Evolutionary conservation across 2,113 vertebrate species (phyloP).

Genomic region (Chionomys nivalis): DNA sequence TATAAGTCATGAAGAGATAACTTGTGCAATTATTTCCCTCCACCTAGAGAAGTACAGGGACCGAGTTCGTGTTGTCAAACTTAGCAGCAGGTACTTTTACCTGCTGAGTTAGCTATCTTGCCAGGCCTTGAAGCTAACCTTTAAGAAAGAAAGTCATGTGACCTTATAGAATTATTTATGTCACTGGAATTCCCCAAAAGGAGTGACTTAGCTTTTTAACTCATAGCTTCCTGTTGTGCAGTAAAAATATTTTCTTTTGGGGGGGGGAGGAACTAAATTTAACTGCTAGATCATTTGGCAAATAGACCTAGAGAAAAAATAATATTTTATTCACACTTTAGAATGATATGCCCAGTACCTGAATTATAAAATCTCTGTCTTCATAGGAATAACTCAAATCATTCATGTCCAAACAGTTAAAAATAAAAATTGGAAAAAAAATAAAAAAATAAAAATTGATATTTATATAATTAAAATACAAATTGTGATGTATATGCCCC

Average conservation of each 20-base stretch:
- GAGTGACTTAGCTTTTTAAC: not conserved
- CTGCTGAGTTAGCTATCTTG: not conserved
- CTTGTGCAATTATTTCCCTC: not conserved
- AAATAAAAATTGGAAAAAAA: slow-evolving; percentile 19
- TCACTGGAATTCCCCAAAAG: not conserved
- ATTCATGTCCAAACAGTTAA: not conserved
- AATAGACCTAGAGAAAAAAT: slow-evolving; percentile 5
- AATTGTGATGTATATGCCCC: not conserved
- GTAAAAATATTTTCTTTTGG: slow-evolving; percentile 36
- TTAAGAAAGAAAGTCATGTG: slow-evolving; percentile 15
- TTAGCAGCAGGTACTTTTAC: not conserved
- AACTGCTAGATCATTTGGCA: slow-evolving; percentile 36
- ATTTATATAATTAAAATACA: slow-evolving; percentile 56
- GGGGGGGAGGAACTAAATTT: no score
- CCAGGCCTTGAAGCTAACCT: not conserved
- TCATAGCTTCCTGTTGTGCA: not conserved
- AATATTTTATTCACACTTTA: slow-evolving; percentile 41
- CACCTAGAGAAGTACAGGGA: not conserved
- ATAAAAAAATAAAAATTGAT: slow-evolving; percentile 16
- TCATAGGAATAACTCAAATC: slow-evolving; percentile 21
- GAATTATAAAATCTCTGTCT: not conserved
- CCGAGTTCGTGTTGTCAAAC: not conserved
- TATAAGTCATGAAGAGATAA: not conserved
- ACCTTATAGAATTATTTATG: slow-evolving; percentile 5
- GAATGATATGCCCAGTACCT: not conserved